These are phyloP conservation scores for Drosophila santomea DNA, from an alignment of 1,140 invertebrate genomes.

Conservation along the genomic window DNA sequence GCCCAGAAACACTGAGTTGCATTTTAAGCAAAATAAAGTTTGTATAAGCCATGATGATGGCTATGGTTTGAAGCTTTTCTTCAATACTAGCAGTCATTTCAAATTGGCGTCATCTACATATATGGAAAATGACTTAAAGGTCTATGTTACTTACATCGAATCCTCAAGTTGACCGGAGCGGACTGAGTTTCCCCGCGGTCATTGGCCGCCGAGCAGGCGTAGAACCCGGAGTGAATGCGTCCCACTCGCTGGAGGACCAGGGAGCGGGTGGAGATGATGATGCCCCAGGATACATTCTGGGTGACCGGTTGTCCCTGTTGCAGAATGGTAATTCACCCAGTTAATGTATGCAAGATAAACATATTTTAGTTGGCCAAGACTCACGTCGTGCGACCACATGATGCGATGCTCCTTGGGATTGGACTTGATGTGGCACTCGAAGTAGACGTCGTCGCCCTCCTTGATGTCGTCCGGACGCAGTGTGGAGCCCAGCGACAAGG, in stretches of 20 bases:
- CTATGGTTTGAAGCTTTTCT: too few relatives aligned
- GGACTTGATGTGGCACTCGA: constrained; percentile 94
- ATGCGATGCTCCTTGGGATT: constrained; percentile 94
- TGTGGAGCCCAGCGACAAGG: constrained; percentile 92
- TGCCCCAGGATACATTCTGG: constrained; percentile 93
- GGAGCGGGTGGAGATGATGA: constrained; percentile 94
- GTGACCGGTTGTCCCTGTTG: constrained; percentile 90
- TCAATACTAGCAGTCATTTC: too few relatives aligned
- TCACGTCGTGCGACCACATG: constrained; percentile 94
- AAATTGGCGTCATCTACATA: too few relatives aligned
- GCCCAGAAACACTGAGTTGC: too few relatives aligned
- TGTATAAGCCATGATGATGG: too few relatives aligned
- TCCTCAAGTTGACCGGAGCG: constrained; percentile 90
- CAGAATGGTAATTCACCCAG: constrained; percentile 24
- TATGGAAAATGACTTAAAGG: too few relatives aligned
- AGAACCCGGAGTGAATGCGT: constrained; percentile 91
- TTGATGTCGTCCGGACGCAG: constrained; percentile 94
- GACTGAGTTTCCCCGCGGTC: constrained; percentile 93
- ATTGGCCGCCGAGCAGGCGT: constrained; percentile 93
- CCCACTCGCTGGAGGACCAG: constrained; percentile 94
- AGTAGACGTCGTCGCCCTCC: constrained; percentile 96
- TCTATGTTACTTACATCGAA: constrained; percentile 90
- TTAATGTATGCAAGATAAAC: not conserved
- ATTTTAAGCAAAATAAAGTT: too few relatives aligned
- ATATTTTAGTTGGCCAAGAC: constrained; percentile 79